Base-by-base conservation (phyloP, 2,888 invertebrate species). In the Venusia cambrica region DNA sequence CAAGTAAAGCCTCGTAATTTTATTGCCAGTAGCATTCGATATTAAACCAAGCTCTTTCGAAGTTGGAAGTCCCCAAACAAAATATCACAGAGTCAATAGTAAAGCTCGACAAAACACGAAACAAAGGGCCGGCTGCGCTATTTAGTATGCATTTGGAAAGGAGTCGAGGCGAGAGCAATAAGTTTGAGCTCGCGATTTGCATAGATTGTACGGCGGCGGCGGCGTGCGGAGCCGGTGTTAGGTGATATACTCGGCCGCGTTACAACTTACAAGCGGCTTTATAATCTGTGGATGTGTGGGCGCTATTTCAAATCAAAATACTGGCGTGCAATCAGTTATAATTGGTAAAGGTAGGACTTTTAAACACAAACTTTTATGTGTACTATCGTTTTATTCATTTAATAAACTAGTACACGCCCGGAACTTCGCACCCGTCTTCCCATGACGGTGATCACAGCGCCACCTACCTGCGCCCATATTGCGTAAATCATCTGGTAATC, bases 111-210 rank as follows among this genome's bases (percentile, higher is more conserved):
- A 76, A 79, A 77, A 77, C 61, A 65, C 60, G 56, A 55, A 73
- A 78, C 76, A 79, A 84, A 78, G 73, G 73, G 64, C 34, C 63
- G 70, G 66, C 66, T 47, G 69, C n/a, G n/a, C 74, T 84, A 68
- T 83, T 84, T 84, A 85, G 80, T 85, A 84, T 85, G 80, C 84
- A 81, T 83, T 84, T 81, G 78, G 79, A 84, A 84, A 84, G 81
- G 78, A 80, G 77, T 76, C 65, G 77, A 81, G 80, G 78, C 76
- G 84, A 84, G 84, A 85, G 84, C 78, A 83, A 85, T 84, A 85
- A 85, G 80, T 85, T 78, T 73, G 74, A 73, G 73, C 60, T 56
- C 57, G 70, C 73, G 75, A 85, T 85, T 87, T 85, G 81, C 87
- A 85, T 87, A 85, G 84, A 85, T 85, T 85, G 83, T 69, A 69